These are phyloP conservation scores for Microctonus aethiopoides DNA, from an alignment of 2,888 invertebrate species.

Conservation along the genomic window DNA sequence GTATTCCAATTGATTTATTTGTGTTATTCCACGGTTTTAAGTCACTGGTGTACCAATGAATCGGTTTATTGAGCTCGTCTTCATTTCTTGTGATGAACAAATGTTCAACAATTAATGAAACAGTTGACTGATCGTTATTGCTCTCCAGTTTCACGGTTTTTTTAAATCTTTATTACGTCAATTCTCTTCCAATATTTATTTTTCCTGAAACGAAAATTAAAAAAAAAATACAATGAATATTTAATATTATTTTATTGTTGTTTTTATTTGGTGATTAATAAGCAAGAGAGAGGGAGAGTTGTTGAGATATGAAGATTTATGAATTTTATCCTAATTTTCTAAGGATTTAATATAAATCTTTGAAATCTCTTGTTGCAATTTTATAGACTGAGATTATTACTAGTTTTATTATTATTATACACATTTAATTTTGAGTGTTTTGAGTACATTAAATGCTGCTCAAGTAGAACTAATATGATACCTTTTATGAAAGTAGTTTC, in stretches of 20 bases:
- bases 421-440: not conserved
- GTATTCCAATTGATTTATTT: not conserved
- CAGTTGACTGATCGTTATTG: not conserved
- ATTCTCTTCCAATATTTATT: not conserved
- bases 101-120: conserved; percentile 20
- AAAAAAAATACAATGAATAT: too few species aligned
- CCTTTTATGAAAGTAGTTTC: not conserved
- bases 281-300: too few species aligned
- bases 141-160: conserved; percentile 21
- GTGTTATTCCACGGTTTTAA: conserved; percentile 42
- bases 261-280: too few species aligned
- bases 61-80: conserved; percentile 45
- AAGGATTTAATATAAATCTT: too few species aligned
- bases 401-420: not conserved
- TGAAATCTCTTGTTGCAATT: too few species aligned
- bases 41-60: conserved; percentile 53
- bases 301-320: too few species aligned
- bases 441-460: not conserved
- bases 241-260: too few species aligned
- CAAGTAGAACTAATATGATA: not conserved
- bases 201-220: conserved; percentile 14
- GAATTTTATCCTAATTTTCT: too few species aligned
- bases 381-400: too few species aligned
- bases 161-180: not conserved
- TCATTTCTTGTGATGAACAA: conserved; percentile 38